Evolutionary conservation across 2,797 vertebrate genomes (phyloP), one percentile per base, ranked within the genome.

Genomic region (Gymnodraco acuticeps): DNA sequence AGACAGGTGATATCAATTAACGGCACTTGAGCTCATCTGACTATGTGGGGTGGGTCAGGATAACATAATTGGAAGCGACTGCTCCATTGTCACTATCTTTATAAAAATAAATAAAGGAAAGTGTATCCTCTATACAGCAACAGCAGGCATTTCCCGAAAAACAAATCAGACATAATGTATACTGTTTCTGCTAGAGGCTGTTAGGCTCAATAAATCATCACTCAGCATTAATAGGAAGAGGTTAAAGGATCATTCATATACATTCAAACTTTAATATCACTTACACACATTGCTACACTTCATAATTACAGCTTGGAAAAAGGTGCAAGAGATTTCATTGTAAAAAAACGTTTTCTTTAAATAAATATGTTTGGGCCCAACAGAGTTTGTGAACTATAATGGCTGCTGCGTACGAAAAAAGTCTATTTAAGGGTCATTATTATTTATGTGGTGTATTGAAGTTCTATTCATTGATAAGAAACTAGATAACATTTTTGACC

Each of bases 401-500:
- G 9, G 10, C 70, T 71, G 54, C 17, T 27, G 43, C 43, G 31
- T 38, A 38, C 6, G 54, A 70, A 47, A 41, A 38, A 12, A 72
- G 27, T n/a, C 4, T 47, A 77, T 67, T 60, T 52, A 46, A 60
- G 58, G 70, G 45, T 77, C 48, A 27, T 27, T 27, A 65, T 63
- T 64, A 66, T 62, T 31, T 50, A 59, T 12, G 20, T 33, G 46
- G 46, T 19, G 47, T 63, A 70, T 84, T 73, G 62, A 77, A 45
- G 13, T 72, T 33, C 41, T 68, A 81, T 68, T 46, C 4, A 33
- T 55, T 10, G 41, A 31, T 46, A 55, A 14, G 33, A 58, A 67
- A 72, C 61, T 17, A 55, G 51, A 75, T 52, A 78, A 79, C 67
- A 70, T 67, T 62, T 46, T 48, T 78, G 70, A 82, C 76, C 70